Base-by-base conservation (phyloP, 2,888 invertebrate genomes). In the Harpagoxenus sublaevis region DNA sequence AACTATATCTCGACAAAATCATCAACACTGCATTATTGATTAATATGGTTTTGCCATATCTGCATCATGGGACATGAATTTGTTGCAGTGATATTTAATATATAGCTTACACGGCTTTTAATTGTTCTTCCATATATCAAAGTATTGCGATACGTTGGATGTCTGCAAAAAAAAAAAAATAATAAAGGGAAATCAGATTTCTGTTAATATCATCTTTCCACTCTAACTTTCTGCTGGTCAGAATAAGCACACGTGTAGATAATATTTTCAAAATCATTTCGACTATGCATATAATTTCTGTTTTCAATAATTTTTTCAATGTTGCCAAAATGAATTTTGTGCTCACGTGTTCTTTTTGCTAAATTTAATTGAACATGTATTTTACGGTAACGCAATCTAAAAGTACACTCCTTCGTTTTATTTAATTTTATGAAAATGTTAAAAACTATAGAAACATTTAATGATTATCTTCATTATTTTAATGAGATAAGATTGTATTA, bases 211-310 rank as follows among this genome's bases (percentile, higher is more conserved):
- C 51, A 66, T 23, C 70, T 73, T 63, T 53, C 35, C 53, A 74
- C 82, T 51, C 6, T 84, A 87, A 81, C 35, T 68, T 83, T 89
- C 87, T 90, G 88, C 85, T 88, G 88, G 86, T 74, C 88, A 83
- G 87, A 85, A 82, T 82, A 75, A 84, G 35, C 66, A 63, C 60
- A 62, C 23, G 39, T 68, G 42, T 68, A 74, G 60, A 83, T 73
- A 75, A 53, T 75, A 55, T 82, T 66, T 85, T 53, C 9, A 55
- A 77, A 63, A 71, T 78, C 31, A 55, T 51, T 48, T 83, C 48
- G 2, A 68, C 23, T 60, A 51, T 63, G 8, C 35, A 65, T 60
- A 65, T 73, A 12, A 55, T 78, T 74, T 60, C n/a, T 15, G 28
- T 83, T 70, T 79, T 55, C 62, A 70, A 62, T 77, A 15, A 68